These are phyloP conservation scores for Eira barbara DNA, from an alignment of 2,113 vertebrate species.

Conservation along the genomic window DNA sequence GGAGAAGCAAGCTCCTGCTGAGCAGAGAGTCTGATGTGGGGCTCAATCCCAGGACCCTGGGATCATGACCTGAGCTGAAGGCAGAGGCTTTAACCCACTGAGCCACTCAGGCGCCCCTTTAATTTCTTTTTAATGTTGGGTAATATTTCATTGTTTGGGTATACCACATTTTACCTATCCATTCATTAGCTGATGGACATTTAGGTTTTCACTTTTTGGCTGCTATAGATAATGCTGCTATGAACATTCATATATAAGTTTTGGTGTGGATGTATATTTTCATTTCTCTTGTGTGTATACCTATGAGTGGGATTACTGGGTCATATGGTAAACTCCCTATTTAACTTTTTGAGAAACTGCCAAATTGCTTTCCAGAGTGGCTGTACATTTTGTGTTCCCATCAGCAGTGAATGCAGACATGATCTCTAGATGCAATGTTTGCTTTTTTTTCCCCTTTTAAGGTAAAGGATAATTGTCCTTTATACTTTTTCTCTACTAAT, in stretches of 20 bases:
- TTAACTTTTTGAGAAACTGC: background rate
- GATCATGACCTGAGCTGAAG: no score
- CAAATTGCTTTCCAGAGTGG: background rate
- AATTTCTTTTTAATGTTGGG: constrained; percentile 11
- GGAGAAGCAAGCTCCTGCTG: no score
- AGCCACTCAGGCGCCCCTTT: background rate
- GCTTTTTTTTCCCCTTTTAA: background rate
- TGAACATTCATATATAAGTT: background rate
- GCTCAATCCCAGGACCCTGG: no score
- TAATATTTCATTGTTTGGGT: background rate
- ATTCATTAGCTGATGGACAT: background rate
- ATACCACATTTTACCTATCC: background rate
- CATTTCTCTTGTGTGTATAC: background rate
- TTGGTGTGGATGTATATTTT: constrained; percentile 8
- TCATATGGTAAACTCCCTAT: background rate
- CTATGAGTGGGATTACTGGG: background rate
- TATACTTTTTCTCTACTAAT: background rate
- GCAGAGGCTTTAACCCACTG: no score
- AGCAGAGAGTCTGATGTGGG: no score
- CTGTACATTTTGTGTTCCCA: background rate
- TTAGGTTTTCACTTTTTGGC: background rate
- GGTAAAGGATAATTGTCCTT: background rate
- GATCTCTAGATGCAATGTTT: background rate
- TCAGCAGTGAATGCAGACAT: background rate
- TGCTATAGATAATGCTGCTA: background rate